Evolutionary conservation across 2,797 vertebrate species (phyloP), one percentile per base, ranked within the genome.

Genomic region (Myotis daubentonii): DNA sequence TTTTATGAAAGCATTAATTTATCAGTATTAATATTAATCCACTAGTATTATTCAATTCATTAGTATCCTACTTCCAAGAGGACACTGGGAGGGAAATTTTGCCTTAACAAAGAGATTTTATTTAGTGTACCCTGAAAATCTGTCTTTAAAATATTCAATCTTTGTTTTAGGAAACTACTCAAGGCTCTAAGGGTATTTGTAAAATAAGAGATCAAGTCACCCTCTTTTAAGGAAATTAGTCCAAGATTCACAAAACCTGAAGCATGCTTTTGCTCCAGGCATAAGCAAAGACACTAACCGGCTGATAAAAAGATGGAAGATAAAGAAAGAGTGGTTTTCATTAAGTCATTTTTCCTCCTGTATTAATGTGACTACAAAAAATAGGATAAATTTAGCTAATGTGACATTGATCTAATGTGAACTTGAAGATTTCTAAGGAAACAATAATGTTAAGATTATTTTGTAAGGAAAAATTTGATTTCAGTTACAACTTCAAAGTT

Each of bases 401-500:
- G 12, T 66, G 53, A 91, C 85, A 84, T 25, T 25, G 23, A 87
- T 16, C 72, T 83, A 91, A 38, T 66, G 53, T 81, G 36, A 66
- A 88, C 44, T 19, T 81, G 44, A 84, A 57, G 36, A 90, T 44
- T 51, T 87, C 57, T 53, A 41, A 60, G 55, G 28, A 96, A 87
- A 94, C 3, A 91, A 60, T 65, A 91, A 68, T 80, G 65, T n/a
- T 87, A 55, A 55, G 19, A 83, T 87, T 79, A 62, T 17, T 74
- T 92, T 38, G 30, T 66, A 81, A 90, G 72, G 6, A 91, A 78
- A 94, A 85, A 93, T 79, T 76, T n/a, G 70, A n/a, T 36, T 75
- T 38, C 62, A 84, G 23, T 65, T 62, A 68, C 16, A 88, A 36
- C 28, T 75, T 89, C 41, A 86, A 30, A 94, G 80, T 74, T 91